Base-by-base conservation (phyloP, 37 sponge, comb jelly and placozoan genomes). In the Tethya wilhelma region DNA sequence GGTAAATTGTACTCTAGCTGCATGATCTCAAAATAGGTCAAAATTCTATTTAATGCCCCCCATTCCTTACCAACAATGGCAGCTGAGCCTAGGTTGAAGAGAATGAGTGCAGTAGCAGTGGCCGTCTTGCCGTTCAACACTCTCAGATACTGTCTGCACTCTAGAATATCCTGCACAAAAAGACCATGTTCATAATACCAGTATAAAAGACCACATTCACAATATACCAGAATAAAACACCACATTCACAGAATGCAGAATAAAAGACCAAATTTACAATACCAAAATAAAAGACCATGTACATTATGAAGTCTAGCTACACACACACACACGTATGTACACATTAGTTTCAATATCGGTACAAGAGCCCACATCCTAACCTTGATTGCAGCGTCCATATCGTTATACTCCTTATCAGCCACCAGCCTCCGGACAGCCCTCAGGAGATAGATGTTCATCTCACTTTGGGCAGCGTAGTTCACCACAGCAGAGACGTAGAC, bases 381-480 rank as follows among this genome's bases (percentile, higher is more conserved):
- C 79, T 79, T 90, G 37, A 90, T 90, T 23, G 81, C 74, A 20
- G 32, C 68, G 43, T 90, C 90, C 8, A 90, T 7, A 5, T 64
- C 58, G 5, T 44, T 39, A 74, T 90, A 90, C 4, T 37, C 37
- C 62, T 79, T 90, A 23, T 90, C 56, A 26, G 25, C 53, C 2
- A 84, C 72, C 76, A 84, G 49, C 7, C 57, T 11, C 42, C 43
- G 38, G n/a, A 90, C 66, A 7, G 90, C 84, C 44, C 42, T 32
- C n/a, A 90, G 76, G 6, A 90, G 64, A 45, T 84, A 56, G 11
- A 90, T 80, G 55, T 84, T 84, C 74, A 90, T 80, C 80, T 90
- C 90, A 69, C 85, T 80, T 70, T 90, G 90, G 25, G 74, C 73
- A 38, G 85, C 80, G 31, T 90, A 84, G 85, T 90, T 90, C 63